These are phyloP conservation scores for Illadopsis cleaveri DNA, from an alignment of 2,113 vertebrate genomes.

Conservation along the genomic window DNA sequence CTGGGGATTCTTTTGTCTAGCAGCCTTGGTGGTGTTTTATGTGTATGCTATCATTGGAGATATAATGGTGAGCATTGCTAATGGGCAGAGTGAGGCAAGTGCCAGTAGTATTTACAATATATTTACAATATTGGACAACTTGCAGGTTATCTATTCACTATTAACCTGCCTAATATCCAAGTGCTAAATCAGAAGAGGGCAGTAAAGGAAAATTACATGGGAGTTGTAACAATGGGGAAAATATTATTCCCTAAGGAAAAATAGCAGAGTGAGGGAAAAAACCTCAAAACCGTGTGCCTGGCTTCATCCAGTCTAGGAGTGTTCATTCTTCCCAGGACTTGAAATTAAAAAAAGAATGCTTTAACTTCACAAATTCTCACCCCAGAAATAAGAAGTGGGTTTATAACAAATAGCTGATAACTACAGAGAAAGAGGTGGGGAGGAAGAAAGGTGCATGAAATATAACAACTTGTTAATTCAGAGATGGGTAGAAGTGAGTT, in stretches of 20 bases:
- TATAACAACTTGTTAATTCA: background rate
- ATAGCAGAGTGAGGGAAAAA: background rate
- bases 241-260: background rate
- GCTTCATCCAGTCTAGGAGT: background rate
- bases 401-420: background rate
- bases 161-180: background rate
- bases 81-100: background rate
- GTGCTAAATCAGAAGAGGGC: slow-evolving; percentile 36
- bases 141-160: background rate
- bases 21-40: background rate
- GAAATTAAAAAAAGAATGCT: background rate
- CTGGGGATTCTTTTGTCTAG: background rate
- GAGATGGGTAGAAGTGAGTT: background rate
- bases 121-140: background rate
- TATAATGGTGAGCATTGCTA: background rate
- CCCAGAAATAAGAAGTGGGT: background rate
- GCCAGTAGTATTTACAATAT: background rate
- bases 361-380: background rate
- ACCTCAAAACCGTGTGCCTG: rapidly evolving
- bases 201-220: background rate
- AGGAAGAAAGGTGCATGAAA: background rate
- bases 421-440: background rate
- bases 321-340: background rate
- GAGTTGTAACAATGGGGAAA: background rate
- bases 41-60: background rate